Evolutionary conservation across 2,888 invertebrate species (phyloP).

Genomic region (Ectemnius cavifrons): DNA sequence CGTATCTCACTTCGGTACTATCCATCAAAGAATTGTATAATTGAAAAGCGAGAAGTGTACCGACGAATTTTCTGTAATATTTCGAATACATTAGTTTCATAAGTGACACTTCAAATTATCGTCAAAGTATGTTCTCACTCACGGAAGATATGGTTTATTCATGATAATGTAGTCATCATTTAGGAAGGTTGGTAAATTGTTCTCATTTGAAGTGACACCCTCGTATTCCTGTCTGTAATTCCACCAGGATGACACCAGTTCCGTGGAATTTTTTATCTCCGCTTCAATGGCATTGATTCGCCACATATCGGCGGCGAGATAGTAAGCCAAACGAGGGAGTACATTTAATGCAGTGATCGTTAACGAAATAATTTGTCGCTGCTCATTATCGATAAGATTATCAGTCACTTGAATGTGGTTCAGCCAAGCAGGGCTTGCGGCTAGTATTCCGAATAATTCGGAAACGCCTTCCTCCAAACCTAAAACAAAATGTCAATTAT

Average conservation of each 20-base stretch:
- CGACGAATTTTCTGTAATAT: conserved; percentile 67
- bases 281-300: conserved; percentile 67
- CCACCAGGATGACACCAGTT: conserved; percentile 71
- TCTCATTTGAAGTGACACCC: conserved; percentile 47
- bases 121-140: conserved; percentile 47
- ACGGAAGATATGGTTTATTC: conserved; percentile 73
- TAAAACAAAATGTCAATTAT: conserved; percentile 38
- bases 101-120: not conserved
- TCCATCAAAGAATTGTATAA: conserved; percentile 68
- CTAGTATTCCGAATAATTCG: conserved; percentile 70
- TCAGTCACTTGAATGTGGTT: conserved; percentile 57
- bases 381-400: conserved; percentile 55
- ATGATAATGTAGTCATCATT: conserved; percentile 67
- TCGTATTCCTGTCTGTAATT: conserved; percentile 69
- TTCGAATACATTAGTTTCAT: conserved; percentile 10
- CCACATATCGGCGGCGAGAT: conserved; percentile 69
- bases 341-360: conserved; percentile 72
- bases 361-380: conserved; percentile 63
- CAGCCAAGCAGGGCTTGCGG: conserved; percentile 71
- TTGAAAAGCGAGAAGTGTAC: conserved; percentile 70
- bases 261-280: conserved; percentile 53
- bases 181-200: conserved; percentile 66
- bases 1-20: conserved; percentile 66
- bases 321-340: conserved; percentile 73
- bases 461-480: conserved; percentile 69